Evolutionary conservation across 2,113 vertebrate genomes (phyloP), one percentile per base, ranked within the genome.

Genomic region (Orycteropus afer): DNA sequence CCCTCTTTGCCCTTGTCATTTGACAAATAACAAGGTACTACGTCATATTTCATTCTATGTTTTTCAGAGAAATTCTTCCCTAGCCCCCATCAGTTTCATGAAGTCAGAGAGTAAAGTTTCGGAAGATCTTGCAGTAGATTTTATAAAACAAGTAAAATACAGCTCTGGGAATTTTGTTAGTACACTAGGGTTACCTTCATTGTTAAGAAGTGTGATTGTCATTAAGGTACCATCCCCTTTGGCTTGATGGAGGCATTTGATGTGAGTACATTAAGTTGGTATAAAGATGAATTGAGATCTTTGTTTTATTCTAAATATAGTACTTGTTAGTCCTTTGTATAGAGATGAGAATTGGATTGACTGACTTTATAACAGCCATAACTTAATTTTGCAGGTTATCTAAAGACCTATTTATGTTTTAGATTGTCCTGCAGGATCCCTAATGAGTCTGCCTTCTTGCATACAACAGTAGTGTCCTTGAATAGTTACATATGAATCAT

Each of bases 21-120:
- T 69, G 78, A 74, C 32, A 81, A 73, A 59, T 90, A 69, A 74
- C 80, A 90, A 93, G 83, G 90, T 85, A 80, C 61, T 79, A 59
- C 94, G 23, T 73, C 73, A 51, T 90, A 25, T 69, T 93, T 90
- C 71, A 71, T 63, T 40, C 32, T 34, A 7, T 83, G 40, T 63
- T 77, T 91, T 93, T 86, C 81, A 61, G 25, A 81, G 74, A 76
- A 45, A 51, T 61, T 94, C n/a, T 77, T 77, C 51, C 34, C 32
- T 45, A 11, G 32, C 37, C n/a, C 49, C 77, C 12, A 45, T 71
- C 73, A 51, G 83, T 90, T 86, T 74, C 37, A 15, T 92, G 61
- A 88, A 88, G 90, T 78, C n/a, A 57, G 73, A 94, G 82, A 86
- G 14, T 69, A 49, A 96, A 95, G 88, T 95, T 94, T 86, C 83